Evolutionary conservation across 2,797 vertebrate genomes (phyloP).

Genomic region (Oceanodroma leucorhoa): DNA sequence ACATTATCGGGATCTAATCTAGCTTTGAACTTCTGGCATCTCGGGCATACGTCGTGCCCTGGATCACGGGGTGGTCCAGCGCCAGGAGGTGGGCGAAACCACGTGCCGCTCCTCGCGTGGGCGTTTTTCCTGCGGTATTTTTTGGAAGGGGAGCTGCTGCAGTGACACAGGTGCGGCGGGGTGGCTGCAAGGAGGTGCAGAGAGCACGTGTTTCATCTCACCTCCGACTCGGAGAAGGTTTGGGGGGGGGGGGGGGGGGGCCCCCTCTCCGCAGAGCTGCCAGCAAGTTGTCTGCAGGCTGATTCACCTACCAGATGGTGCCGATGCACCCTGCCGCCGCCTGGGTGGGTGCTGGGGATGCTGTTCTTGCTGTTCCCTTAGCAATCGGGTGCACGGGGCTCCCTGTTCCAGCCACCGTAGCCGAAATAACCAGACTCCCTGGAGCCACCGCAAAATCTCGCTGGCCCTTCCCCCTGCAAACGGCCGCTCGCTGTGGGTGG

Average conservation of each 20-base stretch:
- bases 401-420: background rate
- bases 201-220: background rate
- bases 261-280: background rate
- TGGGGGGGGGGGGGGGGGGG: background rate
- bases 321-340: background rate
- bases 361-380: conserved; percentile 19
- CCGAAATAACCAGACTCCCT: background rate
- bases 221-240: background rate
- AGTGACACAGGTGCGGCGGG: background rate
- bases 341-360: conserved; percentile 18
- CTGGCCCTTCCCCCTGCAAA: background rate
- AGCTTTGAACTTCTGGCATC: background rate
- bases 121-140: background rate
- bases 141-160: background rate
- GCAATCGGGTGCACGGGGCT: background rate
- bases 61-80: background rate
- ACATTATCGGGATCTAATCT: background rate
- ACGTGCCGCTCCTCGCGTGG: rapidly evolving
- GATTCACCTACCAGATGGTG: conserved; percentile 49
- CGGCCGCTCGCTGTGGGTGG: background rate
- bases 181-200: background rate
- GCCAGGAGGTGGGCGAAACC: rapidly evolving
- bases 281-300: conserved; percentile 35
- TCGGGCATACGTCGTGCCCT: rapidly evolving
- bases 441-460: background rate